Percentiles rank a stretch among this genome's conserved stretches.
Evolutionary conservation across 1,140 invertebrate genomes (phyloP).

Genomic region (Aphis craccivora): DNA sequence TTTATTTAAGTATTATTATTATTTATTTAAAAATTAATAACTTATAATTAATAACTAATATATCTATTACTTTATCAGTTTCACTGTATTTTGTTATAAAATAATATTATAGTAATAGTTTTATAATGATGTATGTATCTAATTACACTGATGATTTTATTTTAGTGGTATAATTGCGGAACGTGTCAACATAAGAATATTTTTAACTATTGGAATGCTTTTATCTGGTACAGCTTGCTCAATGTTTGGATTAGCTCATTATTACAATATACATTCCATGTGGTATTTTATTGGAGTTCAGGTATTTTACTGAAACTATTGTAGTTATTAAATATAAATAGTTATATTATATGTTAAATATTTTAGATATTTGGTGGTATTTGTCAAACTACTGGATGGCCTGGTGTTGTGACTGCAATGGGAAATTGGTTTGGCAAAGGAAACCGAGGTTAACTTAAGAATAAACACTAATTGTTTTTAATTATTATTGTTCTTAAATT

Average conservation of each 20-base stretch:
- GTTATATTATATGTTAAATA: neutral
- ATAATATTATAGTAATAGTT: neutral
- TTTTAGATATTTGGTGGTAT: constrained; percentile 79
- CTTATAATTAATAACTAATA: neutral
- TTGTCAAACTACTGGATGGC: constrained; percentile 91
- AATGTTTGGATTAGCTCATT: constrained; percentile 87
- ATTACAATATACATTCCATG: constrained; percentile 82
- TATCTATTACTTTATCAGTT: neutral
- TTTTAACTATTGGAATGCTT: constrained; percentile 89
- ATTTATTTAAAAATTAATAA: neutral
- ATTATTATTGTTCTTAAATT: neutral
- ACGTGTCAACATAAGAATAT: constrained; percentile 88
- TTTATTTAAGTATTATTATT: neutral
- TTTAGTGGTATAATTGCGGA: constrained; percentile 89
- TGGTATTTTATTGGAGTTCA: constrained; percentile 88
- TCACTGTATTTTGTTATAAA: neutral
- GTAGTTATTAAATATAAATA: neutral
- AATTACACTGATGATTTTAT: constrained; percentile 53
- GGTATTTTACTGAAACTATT: constrained; percentile 66
- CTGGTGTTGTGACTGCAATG: constrained; percentile 90
- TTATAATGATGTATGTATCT: neutral
- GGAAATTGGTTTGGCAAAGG: constrained; percentile 96
- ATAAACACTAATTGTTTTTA: neutral
- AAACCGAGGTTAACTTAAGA: constrained; percentile 70
- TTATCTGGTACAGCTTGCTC: constrained; percentile 87